Evolutionary conservation across 2,888 invertebrate species (phyloP).

Genomic region (Acrobasis consociella): DNA sequence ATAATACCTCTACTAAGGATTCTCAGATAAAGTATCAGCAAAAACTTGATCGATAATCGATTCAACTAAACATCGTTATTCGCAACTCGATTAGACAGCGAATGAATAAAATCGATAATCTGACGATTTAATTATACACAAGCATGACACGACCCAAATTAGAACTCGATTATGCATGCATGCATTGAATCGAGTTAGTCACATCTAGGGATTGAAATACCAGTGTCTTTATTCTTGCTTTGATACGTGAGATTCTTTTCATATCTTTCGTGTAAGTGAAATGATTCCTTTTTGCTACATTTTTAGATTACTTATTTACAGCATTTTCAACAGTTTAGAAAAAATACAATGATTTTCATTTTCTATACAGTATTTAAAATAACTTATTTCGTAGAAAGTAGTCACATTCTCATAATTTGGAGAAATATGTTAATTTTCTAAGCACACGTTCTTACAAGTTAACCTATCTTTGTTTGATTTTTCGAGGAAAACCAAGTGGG

Average conservation of each 20-base stretch:
- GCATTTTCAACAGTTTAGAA: no score
- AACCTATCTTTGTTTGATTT: no score
- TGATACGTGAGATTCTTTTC: neutral
- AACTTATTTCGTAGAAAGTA: no score
- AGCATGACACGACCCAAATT: slow-evolving; percentile 23
- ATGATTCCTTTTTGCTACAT: no score
- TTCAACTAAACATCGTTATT: slow-evolving; percentile 21
- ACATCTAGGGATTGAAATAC: neutral
- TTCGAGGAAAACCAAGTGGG: neutral
- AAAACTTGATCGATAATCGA: slow-evolving; percentile 18
- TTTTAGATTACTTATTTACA: no score
- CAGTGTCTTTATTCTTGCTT: neutral
- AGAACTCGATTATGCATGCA: slow-evolving; percentile 23
- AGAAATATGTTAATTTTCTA: no score
- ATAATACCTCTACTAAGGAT: neutral
- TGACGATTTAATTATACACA: slow-evolving; percentile 23
- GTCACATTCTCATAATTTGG: no score
- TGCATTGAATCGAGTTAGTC: slow-evolving; percentile 19
- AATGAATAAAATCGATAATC: slow-evolving; percentile 24
- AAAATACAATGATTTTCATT: no score
- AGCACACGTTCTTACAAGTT: no score
- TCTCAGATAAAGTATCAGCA: neutral
- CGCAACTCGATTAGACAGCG: slow-evolving; percentile 20
- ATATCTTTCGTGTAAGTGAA: no score
- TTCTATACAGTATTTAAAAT: no score